Evolutionary conservation across 1,140 invertebrate genomes (phyloP), one percentile per base, ranked within the genome.

Genomic region (Pinna nobilis): DNA sequence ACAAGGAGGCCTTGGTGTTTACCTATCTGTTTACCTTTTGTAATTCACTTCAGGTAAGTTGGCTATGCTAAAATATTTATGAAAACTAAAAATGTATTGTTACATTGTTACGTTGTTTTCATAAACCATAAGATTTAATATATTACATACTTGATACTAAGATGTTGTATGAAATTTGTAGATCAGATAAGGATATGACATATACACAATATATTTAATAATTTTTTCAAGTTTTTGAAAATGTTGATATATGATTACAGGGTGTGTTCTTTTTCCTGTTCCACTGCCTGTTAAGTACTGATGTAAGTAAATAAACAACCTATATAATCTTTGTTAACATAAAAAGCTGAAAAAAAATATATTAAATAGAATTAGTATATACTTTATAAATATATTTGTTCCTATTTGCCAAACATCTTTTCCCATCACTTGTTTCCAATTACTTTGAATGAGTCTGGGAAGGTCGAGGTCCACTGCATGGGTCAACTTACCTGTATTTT

Each of bases 1-100:
- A 70, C 35, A 71, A 73, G 20, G 63, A 82, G 25, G 74, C 78
- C 1, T 77, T 83, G 63, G 51, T 85, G 1, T 84, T 86, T 57
- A 84, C 83, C 1, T 86, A 86, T 37, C 72, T 86, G 7, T 86
- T 86, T 57, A 85, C 83, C 9, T 66, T 83, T 9, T 50, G 68
- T 33, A 86, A 86, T 66, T 84, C 81, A 53, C 74, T 82, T 33
- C 84, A 85, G 80, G 83, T 84, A 74, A 41, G 39, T 59, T 44
- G 3, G n/a, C 6, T 5, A 15, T 39, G 7, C 9, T 53, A 23
- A 18, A 53, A 7, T 23, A 13, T 53, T 13, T 53, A 25, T 53
- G 23, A 18, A 25, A 25, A 25, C 23, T 18, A 11, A 11, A n/a
- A 44, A 44, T 11, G 9, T n/a, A n/a, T n/a, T n/a, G n/a, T n/a